Conservation (phyloP, 2,888 invertebrate genomes). For the Cordilura impudica region DNA sequence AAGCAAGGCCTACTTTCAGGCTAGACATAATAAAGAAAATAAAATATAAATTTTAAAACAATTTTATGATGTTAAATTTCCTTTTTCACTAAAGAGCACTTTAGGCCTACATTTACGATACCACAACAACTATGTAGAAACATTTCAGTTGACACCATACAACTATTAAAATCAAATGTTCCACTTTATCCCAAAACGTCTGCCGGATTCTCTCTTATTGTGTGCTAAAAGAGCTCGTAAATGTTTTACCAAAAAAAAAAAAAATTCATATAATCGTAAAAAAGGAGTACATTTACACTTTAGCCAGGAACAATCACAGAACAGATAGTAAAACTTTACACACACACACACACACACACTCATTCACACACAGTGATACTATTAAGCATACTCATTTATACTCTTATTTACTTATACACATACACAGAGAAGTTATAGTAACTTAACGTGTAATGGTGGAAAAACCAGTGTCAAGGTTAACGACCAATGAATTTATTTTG, state of each 20-base stretch:
- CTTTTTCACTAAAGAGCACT: conserved; percentile 26
- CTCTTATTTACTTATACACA: conserved; percentile 53
- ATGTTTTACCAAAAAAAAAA: conserved; percentile 1
- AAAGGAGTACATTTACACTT: conserved; percentile 53
- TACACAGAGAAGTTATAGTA: conserved; percentile 43
- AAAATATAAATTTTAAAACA: conserved; percentile 22
- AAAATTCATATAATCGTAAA: conserved; percentile 32
- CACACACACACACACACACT: conserved; percentile 28
- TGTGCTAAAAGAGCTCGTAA: background rate
- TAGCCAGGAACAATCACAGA: conserved; percentile 46
- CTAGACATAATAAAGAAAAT: conserved; percentile 52
- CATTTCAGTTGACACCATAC: conserved; percentile 34
- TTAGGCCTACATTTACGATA: conserved; percentile 49
- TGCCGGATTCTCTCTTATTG: background rate
- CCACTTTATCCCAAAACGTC: conserved; percentile 29
- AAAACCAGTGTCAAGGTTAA: conserved; percentile 79
- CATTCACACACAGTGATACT: conserved; percentile 7
- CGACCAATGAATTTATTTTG: conserved; percentile 78
- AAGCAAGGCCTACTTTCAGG: conserved; percentile 54
- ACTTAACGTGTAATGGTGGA: conserved; percentile 65
- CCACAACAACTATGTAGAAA: conserved; percentile 30
- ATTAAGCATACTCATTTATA: conserved; percentile 17
- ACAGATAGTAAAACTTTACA: conserved; percentile 48
- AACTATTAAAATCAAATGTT: conserved; percentile 55
- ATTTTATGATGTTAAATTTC: conserved; percentile 4